A percentile compares a stretch with the other conserved stretches of the same genome.
Conservation (phyloP, 2,113 vertebrate genomes). For the Poeciliopsis turrubarensis region DNA sequence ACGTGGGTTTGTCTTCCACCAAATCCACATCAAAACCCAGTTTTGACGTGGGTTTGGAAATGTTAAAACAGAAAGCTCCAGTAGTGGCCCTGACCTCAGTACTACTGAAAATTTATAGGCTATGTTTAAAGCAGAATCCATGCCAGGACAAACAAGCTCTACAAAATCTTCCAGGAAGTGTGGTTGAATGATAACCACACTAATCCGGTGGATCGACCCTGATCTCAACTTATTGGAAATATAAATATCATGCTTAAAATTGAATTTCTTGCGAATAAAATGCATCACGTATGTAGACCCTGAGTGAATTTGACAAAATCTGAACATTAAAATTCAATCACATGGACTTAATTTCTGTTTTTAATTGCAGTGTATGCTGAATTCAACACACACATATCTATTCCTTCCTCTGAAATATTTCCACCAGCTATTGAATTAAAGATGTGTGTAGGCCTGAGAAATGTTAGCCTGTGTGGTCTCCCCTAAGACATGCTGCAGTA, state of each 20-base stretch:
- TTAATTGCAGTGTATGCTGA: not conserved
- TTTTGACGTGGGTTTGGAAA: not conserved
- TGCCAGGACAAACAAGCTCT: no score
- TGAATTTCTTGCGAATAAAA: no score
- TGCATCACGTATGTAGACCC: not conserved
- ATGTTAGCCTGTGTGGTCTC: conserved; percentile 8
- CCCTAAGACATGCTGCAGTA: conserved; percentile 44
- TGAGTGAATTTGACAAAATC: not conserved
- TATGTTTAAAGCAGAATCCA: no score
- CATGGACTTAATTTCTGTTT: not conserved
- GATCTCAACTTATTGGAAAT: not conserved
- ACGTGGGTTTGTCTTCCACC: not conserved
- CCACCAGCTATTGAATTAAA: conserved; percentile 40
- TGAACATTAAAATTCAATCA: not conserved
- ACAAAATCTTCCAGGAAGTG: no score
- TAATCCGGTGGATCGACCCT: not conserved
- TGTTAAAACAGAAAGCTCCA: not conserved
- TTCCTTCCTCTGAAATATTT: conserved; percentile 40
- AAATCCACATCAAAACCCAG: not conserved
- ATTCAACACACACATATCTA: conserved; percentile 22
- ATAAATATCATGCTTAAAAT: no score
- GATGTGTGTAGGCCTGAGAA: conserved; percentile 25
- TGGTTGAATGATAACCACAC: no score
- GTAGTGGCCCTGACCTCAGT: not conserved
- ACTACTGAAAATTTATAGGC: not conserved